Evolutionary conservation across 2,888 invertebrate species (phyloP).

Genomic region (Andrena dorsata): DNA sequence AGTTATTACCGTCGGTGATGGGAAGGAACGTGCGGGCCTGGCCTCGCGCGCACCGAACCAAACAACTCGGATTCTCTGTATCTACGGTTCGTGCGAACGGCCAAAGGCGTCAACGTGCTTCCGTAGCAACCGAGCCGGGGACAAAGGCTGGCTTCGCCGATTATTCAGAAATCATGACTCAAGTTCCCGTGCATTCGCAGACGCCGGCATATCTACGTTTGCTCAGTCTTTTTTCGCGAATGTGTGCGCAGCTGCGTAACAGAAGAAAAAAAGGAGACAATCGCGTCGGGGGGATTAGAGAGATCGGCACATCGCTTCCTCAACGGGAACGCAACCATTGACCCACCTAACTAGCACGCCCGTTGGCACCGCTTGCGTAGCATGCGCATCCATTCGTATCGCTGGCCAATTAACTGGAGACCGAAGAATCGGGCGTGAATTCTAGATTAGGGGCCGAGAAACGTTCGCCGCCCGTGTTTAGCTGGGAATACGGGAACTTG

Average conservation of each 20-base stretch:
- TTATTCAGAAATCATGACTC: slow-evolving; percentile 75
- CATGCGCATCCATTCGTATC: neutral
- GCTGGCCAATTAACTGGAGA: no score
- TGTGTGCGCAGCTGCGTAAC: slow-evolving; percentile 39
- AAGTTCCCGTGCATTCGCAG: slow-evolving; percentile 49
- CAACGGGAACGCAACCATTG: neutral
- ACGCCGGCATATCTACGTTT: slow-evolving; percentile 34
- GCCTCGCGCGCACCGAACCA: slow-evolving; percentile 4
- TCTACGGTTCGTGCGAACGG: slow-evolving; percentile 16
- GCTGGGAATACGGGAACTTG: no score
- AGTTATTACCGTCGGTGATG: slow-evolving; percentile 17
- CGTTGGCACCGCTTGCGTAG: neutral
- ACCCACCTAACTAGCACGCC: slow-evolving; percentile 1
- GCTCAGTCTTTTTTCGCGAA: slow-evolving; percentile 34
- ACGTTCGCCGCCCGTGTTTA: no score
- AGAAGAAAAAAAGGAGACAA: slow-evolving; percentile 5
- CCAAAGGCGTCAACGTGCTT: slow-evolving; percentile 58
- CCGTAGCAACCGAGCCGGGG: slow-evolving; percentile 54
- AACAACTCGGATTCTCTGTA: slow-evolving; percentile 17
- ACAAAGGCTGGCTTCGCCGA: slow-evolving; percentile 61
- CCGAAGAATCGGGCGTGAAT: neutral
- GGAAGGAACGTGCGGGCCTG: neutral
- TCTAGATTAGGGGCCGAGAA: neutral
- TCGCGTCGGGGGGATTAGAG: slow-evolving; percentile 5
- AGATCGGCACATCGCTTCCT: slow-evolving; percentile 15